These are phyloP conservation scores for Hypothenemus hampei DNA, from an alignment of 1,140 invertebrate genomes.

Conservation along the genomic window DNA sequence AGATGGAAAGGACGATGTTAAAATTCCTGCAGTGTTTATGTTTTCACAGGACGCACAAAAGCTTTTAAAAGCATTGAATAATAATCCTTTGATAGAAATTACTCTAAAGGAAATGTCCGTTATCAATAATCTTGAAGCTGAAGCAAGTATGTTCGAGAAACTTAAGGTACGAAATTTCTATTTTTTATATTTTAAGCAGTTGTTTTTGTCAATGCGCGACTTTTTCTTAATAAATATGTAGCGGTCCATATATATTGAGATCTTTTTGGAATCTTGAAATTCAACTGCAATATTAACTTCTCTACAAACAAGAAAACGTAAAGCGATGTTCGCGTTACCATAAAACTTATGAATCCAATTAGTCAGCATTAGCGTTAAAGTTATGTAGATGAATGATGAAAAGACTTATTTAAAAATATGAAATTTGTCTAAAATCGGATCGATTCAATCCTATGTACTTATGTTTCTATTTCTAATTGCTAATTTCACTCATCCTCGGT, in stretches of 20 bases:
- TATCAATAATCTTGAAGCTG: constrained; percentile 31
- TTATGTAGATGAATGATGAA: background rate
- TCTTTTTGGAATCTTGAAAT: too few species aligned
- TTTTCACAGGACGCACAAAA: constrained; percentile 73
- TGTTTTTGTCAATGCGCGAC: too few species aligned
- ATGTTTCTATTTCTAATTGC: too few species aligned
- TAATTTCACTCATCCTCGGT: too few species aligned
- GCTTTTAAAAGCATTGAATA: constrained; percentile 55
- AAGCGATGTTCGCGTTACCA: too few species aligned
- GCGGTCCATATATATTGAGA: too few species aligned
- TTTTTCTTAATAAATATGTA: too few species aligned
- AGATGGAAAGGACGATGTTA: constrained; percentile 82
- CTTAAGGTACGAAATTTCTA: constrained; percentile 33
- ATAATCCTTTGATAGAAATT: constrained; percentile 49
- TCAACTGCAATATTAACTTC: too few species aligned
- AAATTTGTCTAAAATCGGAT: background rate
- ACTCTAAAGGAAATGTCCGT: constrained; percentile 50
- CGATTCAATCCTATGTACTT: too few species aligned
- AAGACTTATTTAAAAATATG: background rate
- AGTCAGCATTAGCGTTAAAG: too few species aligned
- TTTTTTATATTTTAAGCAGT: background rate
- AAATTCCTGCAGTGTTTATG: constrained; percentile 87
- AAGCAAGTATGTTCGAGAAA: constrained; percentile 45
- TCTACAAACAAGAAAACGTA: too few species aligned
- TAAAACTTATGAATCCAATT: too few species aligned